These are phyloP conservation scores for Tetragnatha montana DNA, from an alignment of 2,888 invertebrate genomes.

Conservation along the genomic window DNA sequence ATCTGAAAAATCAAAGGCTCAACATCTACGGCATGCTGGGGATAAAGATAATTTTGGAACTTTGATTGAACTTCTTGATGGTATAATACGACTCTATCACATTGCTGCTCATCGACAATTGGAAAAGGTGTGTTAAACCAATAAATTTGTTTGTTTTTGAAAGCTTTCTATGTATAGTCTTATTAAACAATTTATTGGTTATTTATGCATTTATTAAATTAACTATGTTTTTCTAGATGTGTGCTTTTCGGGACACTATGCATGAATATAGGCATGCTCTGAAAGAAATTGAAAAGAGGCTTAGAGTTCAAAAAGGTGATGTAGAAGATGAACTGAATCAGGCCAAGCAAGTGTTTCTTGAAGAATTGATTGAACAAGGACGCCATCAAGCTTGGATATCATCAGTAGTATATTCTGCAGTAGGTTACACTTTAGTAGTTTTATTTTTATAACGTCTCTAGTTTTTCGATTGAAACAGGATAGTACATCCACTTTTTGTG, in stretches of 20 bases:
- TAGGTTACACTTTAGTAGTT: conserved; percentile 67
- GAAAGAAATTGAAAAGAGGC: conserved; percentile 64
- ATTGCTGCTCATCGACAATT: conserved; percentile 82
- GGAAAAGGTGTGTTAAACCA: conserved; percentile 73
- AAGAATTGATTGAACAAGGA: conserved; percentile 80
- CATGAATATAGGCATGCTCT: conserved; percentile 81
- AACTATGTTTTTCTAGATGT: conserved; percentile 74
- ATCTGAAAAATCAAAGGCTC: conserved; percentile 60
- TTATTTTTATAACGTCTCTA: neutral
- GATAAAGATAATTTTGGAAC: conserved; percentile 70
- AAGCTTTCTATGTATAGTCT: neutral
- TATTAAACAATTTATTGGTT: neutral
- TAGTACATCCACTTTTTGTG: neutral
- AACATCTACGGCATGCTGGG: conserved; percentile 54
- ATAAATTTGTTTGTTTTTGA: neutral
- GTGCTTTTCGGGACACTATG: conserved; percentile 82
- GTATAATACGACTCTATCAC: conserved; percentile 82
- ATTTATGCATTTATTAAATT: neutral
- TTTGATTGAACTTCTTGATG: conserved; percentile 79
- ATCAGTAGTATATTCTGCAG: conserved; percentile 82
- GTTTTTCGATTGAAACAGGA: no score
- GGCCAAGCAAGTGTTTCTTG: conserved; percentile 81
- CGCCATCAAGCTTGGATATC: conserved; percentile 84
- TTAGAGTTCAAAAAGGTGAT: conserved; percentile 71
- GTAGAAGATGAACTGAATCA: conserved; percentile 80